Conservation (phyloP, 1,140 invertebrate genomes). For the Archivesica marissinica region DNA sequence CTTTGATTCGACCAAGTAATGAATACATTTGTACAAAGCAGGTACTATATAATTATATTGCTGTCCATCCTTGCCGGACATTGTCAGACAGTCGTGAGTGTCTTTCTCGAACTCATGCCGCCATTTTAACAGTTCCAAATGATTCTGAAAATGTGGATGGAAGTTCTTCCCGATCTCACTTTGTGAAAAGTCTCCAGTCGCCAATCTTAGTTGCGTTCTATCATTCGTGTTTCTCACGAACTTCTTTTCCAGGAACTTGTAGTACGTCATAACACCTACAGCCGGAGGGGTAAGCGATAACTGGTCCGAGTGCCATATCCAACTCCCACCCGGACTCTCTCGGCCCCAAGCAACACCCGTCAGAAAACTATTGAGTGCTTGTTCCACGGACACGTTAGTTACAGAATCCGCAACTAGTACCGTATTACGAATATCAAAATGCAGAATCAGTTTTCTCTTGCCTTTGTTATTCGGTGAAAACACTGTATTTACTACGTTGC, state of each 20-base stretch:
- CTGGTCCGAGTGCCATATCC: constrained; percentile 75
- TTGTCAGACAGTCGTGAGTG: constrained; percentile 68
- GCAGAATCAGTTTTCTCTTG: constrained; percentile 81
- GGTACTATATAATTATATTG: constrained; percentile 82
- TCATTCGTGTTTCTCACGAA: constrained; percentile 77
- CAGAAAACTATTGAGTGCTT: constrained; percentile 81
- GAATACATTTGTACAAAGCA: constrained; percentile 78
- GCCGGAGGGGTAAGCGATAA: constrained; percentile 74
- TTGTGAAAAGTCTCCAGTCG: constrained; percentile 79
- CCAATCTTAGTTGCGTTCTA: constrained; percentile 71
- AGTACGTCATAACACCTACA: constrained; percentile 74
- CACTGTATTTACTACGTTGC: constrained; percentile 51
- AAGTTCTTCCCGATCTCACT: constrained; percentile 73
- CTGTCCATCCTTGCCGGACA: constrained; percentile 74
- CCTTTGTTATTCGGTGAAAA: constrained; percentile 18
- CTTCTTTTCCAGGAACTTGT: constrained; percentile 79
- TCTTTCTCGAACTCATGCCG: constrained; percentile 49
- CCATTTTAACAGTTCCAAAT: constrained; percentile 75
- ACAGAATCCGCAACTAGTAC: constrained; percentile 82
- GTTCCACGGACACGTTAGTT: constrained; percentile 80
- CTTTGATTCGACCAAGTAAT: constrained; percentile 70
- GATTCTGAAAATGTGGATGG: constrained; percentile 72
- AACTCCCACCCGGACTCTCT: constrained; percentile 67
- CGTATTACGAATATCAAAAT: constrained; percentile 82
- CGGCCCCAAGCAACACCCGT: constrained; percentile 81